phyloP scores from a whole-genome alignment of 2,797 vertebrate species.

The Neostethus bicornis region DNA sequence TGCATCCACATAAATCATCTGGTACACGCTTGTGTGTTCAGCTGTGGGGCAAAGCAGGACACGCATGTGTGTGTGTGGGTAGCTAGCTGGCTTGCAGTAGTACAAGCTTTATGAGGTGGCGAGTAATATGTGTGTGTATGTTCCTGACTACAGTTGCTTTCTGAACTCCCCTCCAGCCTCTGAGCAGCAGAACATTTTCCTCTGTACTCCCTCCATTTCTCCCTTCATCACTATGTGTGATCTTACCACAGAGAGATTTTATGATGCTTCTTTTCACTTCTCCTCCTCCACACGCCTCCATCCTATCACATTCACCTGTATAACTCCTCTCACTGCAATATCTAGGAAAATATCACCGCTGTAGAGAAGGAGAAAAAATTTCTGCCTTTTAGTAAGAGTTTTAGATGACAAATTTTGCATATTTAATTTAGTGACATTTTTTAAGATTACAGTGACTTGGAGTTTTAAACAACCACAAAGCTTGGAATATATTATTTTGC shows the following conservation, averaged over 20 bases:
- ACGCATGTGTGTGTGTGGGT: constrained; percentile 18
- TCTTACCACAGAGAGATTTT: constrained; percentile 17
- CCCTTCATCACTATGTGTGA: constrained; percentile 26
- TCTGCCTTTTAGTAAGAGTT: neutral
- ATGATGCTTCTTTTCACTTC: constrained; percentile 19
- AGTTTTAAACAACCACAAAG: too few relatives aligned
- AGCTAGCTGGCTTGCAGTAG: constrained; percentile 13
- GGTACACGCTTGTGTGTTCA: constrained; percentile 56
- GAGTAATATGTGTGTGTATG: constrained; percentile 44
- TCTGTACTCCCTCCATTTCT: constrained; percentile 14
- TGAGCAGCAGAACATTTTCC: constrained; percentile 34
- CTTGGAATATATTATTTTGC: too few relatives aligned
- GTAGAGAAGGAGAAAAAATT: neutral
- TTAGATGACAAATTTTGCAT: neutral
- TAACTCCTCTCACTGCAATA: constrained; percentile 3
- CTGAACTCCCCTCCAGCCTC: constrained; percentile 54
- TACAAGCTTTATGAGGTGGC: constrained; percentile 33
- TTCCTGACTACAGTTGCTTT: constrained; percentile 50
- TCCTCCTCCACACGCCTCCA: constrained; percentile 9
- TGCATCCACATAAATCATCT: constrained; percentile 68
- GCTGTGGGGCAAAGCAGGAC: constrained; percentile 54
- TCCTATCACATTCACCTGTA: constrained; percentile 5
- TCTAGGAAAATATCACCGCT: constrained; percentile 4
- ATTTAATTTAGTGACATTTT: too few relatives aligned
- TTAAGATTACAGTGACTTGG: too few relatives aligned